phyloP scores from a whole-genome alignment of 1,140 invertebrate species.

The Sinonovacula constricta region DNA sequence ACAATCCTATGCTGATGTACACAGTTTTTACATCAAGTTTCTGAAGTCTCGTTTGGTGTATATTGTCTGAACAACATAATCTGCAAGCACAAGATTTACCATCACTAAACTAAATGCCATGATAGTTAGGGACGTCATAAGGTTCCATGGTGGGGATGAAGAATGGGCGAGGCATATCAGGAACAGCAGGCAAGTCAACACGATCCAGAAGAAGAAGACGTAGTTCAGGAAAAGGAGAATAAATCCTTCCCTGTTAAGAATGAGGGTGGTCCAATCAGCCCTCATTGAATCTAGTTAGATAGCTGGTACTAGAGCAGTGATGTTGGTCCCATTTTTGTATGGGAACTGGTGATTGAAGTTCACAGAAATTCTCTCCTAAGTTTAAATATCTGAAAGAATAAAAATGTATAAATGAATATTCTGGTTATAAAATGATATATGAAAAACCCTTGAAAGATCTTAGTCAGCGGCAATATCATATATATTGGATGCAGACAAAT shows the following conservation, averaged over 20 bases:
- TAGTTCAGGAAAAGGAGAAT: conserved; percentile 72
- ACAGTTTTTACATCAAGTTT: conserved; percentile 54
- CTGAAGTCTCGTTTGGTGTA: conserved; percentile 65
- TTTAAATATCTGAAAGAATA: too few relatives aligned
- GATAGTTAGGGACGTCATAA: conserved; percentile 66
- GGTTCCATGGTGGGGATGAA: conserved; percentile 61
- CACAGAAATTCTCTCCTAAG: too few relatives aligned
- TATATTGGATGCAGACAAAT: too few relatives aligned
- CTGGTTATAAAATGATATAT: too few relatives aligned
- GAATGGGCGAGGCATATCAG: conserved; percentile 67
- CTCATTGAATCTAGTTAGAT: conserved; percentile 49
- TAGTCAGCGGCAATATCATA: too few relatives aligned
- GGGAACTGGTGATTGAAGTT: too few relatives aligned
- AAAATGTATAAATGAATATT: too few relatives aligned
- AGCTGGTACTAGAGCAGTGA: too few relatives aligned
- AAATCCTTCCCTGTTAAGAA: conserved; percentile 66
- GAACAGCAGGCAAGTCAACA: conserved; percentile 66
- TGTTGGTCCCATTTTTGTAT: too few relatives aligned
- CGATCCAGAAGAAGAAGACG: conserved; percentile 70
- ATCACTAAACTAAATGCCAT: conserved; percentile 70
- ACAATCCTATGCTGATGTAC: too few relatives aligned
- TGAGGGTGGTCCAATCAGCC: conserved; percentile 66
- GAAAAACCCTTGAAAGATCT: too few relatives aligned
- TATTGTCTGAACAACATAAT: conserved; percentile 70
- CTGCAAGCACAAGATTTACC: conserved; percentile 71